These are phyloP conservation scores for Norana najaformis DNA, from an alignment of 2,888 invertebrate species.

Conservation along the genomic window DNA sequence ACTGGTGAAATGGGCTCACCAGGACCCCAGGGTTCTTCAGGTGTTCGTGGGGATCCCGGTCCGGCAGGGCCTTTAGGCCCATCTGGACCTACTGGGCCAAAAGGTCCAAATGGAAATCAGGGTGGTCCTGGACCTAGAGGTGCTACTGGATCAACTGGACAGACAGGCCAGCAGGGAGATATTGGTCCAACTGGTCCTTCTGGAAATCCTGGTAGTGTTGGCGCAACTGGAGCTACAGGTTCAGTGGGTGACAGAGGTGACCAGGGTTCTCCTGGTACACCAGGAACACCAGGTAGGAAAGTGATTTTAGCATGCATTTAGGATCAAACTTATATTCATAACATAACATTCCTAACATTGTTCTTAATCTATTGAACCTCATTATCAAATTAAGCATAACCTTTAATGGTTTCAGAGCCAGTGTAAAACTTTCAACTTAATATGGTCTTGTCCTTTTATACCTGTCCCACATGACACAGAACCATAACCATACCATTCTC, in stretches of 20 bases:
- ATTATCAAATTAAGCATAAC: background rate
- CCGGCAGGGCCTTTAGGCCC: conserved; percentile 47
- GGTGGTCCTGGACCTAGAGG: conserved; percentile 33
- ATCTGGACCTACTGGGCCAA: conserved; percentile 47
- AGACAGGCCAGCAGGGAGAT: background rate
- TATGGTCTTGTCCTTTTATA: background rate
- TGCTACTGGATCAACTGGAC: conserved; percentile 34
- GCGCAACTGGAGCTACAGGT: conserved; percentile 26
- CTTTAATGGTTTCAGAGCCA: background rate
- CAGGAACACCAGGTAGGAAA: conserved; percentile 38
- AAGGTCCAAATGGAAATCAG: conserved; percentile 31
- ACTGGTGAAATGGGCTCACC: conserved; percentile 51
- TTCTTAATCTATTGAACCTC: background rate
- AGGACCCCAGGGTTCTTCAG: conserved; percentile 36
- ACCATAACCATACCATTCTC: background rate
- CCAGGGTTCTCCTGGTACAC: conserved; percentile 50
- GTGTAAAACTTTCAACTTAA: background rate
- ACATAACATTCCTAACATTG: background rate
- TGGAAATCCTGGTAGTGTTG: conserved; percentile 24
- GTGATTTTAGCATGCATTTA: background rate
- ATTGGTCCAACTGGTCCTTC: conserved; percentile 23
- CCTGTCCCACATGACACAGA: background rate
- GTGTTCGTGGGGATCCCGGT: conserved; percentile 41
- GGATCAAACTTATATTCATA: background rate
- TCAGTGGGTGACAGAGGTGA: conserved; percentile 25